Evolutionary conservation across 2,888 invertebrate species (phyloP), one percentile per base, ranked within the genome.

Genomic region (Pogonocherus hispidulus): DNA sequence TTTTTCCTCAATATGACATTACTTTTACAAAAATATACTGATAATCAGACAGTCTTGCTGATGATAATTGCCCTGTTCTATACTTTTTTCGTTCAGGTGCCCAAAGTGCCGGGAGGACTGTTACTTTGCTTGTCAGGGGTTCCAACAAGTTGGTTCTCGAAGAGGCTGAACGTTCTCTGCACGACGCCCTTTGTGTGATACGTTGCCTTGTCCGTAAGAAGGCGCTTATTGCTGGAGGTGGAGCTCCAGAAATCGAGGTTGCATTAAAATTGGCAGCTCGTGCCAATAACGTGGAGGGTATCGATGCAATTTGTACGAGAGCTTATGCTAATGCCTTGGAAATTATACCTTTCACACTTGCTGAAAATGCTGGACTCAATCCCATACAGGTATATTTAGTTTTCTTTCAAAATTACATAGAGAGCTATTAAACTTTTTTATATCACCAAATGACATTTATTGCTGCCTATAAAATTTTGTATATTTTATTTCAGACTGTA

Each of bases 291-390:
- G 90, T 96, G 41, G 92, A 93, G 60, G 99, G 98, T 62, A 94
- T 97, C 57, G 96, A 97, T 84, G 95, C 97, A 69, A 98, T 99
- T 86, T 98, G 98, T 83, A 92, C 97, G 86, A 91, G 95, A 75
- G 97, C 97, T 0, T 99, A 94, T 86, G 97, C 99, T 0, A 96
- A 98, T 84, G 98, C 99, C 3, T 88, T 99, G 65, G 99, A 99
- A 87, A 93, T 96, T 19, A 93, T 97, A 81, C 97, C 97, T 16
- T 94, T 92, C 74, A 97, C 97, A 3, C 86, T 97, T 78, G 94
- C 97, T 1, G 97, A 97, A 86, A 97, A 97, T 88, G 94, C 94
- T 32, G 86, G 86, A 6, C 75, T 86, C 23, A 86, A 86, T 76
- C 81, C 86, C 1, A 86, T 86, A 66, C 85, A 85, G 77, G 84